Percentiles rank a stretch among this genome's conserved stretches.
phyloP scores from a whole-genome alignment of 1,140 invertebrate genomes.

The Pseudomyrmex pallidus region DNA sequence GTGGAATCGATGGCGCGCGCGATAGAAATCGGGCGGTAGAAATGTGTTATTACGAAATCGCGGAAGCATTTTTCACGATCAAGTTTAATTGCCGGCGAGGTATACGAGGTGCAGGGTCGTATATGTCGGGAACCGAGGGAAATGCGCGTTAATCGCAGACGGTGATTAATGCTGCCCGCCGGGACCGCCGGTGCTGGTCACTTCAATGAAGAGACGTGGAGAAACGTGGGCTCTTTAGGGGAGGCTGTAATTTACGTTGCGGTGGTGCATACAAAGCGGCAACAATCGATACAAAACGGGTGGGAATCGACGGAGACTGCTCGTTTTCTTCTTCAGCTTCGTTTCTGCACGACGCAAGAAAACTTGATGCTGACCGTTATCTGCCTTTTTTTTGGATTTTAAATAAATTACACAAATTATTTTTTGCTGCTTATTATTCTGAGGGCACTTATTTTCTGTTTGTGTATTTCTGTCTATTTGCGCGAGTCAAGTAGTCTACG shows the following conservation, averaged over 20 bases:
- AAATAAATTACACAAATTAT: not conserved
- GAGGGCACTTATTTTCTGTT: not conserved
- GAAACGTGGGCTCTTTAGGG: conserved; percentile 60
- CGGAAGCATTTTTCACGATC: conserved; percentile 68
- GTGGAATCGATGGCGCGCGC: conserved; percentile 25
- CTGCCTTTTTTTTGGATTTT: too few relatives aligned
- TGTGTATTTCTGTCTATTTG: not conserved
- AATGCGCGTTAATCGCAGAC: conserved; percentile 72
- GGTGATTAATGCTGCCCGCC: conserved; percentile 68
- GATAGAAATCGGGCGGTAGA: conserved; percentile 28
- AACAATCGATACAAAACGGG: conserved; percentile 59
- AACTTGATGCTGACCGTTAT: not conserved
- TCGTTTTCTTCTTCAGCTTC: not conserved
- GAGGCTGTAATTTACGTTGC: conserved; percentile 64
- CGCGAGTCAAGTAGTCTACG: not conserved
- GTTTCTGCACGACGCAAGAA: not conserved
- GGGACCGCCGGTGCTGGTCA: conserved; percentile 56
- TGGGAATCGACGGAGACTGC: conserved; percentile 9
- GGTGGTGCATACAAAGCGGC: conserved; percentile 46
- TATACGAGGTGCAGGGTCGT: conserved; percentile 33
- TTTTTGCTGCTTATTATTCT: not conserved
- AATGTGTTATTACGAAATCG: conserved; percentile 28
- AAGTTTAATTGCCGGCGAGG: conserved; percentile 65
- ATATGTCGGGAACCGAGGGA: conserved; percentile 47
- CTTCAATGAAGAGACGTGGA: conserved; percentile 63